Evolutionary conservation across 2,113 vertebrate species (phyloP), one percentile per base, ranked within the genome.

Genomic region (Bothrops jararaca): DNA sequence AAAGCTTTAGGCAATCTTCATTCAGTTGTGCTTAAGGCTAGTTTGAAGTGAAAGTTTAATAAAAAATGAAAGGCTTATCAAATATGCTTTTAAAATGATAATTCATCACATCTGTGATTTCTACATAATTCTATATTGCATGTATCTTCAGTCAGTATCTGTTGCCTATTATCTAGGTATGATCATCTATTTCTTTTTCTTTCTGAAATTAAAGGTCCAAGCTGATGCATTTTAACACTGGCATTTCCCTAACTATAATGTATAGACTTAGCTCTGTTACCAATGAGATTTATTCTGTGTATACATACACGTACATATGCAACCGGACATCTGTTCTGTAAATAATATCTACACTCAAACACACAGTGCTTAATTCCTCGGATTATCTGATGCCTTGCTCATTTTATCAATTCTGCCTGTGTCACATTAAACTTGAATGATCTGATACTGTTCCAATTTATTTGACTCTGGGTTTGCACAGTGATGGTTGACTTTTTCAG

Each of bases 31-130:
- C 95, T 96, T 93, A 94, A 94, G 94, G 93, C 60, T 93, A 93
- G 87, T 92, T 94, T 52, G 54, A 88, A 90, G 88, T 93, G 95
- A 95, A 95, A 45, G 89, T 94, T 95, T 95, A 88, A 94, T 95
- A 95, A 95, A 94, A 95, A 93, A 94, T 86, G 45, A 94, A 96
- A 93, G n/a, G 26, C 48, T 96, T 96, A 64, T 94, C 39, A 94
- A 90, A 88, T 93, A 94, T 64, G 29, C 58, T 94, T 95, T 7
- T 80, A 12, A 22, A 64, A 90, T 52, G 93, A 89, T 94, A 94
- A 92, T 57, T 57, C 89, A 88, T 89, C 69, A 80, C 60, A 10
- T 90, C 90, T 91, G 56, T 50, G 60, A 57, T 93, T 95, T 89
- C 92, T 88, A 92, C 87, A 74, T 74, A 74, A 34, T 74, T 74